Evolutionary conservation across 1,140 invertebrate genomes (phyloP).

Genomic region (Lepidurus arcticus): DNA sequence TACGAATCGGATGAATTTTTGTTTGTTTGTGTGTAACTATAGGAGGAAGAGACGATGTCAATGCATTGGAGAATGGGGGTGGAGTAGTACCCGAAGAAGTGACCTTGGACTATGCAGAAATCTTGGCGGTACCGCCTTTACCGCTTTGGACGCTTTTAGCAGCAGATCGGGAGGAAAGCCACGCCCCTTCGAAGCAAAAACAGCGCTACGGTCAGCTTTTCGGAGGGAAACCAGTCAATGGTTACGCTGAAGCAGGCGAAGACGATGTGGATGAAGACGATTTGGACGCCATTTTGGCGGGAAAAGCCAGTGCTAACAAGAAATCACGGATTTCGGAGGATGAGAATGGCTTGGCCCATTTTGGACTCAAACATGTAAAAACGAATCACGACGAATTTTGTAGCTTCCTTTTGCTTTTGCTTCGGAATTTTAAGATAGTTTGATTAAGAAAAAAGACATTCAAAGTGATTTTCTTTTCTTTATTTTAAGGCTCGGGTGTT

Average conservation of each 20-base stretch:
- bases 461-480: conserved; percentile 35
- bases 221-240: conserved; percentile 23
- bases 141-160: conserved; percentile 92
- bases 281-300: conserved; percentile 27
- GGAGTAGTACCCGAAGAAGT: conserved; percentile 72
- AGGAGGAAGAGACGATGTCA: neutral
- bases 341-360: conserved; percentile 64
- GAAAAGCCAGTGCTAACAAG: neutral
- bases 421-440: conserved; percentile 31
- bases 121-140: conserved; percentile 90
- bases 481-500: conserved; percentile 52
- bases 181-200: conserved; percentile 35
- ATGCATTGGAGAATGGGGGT: conserved; percentile 43
- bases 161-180: conserved; percentile 72
- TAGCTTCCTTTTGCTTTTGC: neutral
- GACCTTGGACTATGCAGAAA: conserved; percentile 89
- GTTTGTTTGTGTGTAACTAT: neutral
- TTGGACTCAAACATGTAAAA: conserved; percentile 67
- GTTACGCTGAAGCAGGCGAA: conserved; percentile 27
- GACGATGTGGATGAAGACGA: conserved; percentile 37
- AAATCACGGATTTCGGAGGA: conserved; percentile 47
- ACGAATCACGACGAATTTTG: neutral
- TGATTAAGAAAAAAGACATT: neutral
- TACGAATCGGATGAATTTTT: neutral
- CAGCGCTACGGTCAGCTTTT: conserved; percentile 24